Percentiles rank a stretch among this genome's conserved stretches.
These are phyloP conservation scores for Gymnoscelis rufifasciata DNA, from an alignment of 2,888 invertebrate genomes.

Conservation along the genomic window DNA sequence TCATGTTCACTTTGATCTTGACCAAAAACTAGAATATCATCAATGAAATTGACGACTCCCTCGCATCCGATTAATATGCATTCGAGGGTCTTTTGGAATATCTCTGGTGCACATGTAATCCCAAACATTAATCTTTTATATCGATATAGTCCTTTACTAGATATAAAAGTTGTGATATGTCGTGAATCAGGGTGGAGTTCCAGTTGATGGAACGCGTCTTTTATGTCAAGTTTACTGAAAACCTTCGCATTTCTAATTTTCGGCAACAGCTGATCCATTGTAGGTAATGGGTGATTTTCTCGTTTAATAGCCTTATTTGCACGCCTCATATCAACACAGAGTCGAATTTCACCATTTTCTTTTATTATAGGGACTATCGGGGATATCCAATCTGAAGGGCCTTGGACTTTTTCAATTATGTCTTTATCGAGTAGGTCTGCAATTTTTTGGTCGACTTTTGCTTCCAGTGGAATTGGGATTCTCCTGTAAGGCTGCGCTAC, in stretches of 20 bases:
- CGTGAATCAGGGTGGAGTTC: slow-evolving; percentile 10
- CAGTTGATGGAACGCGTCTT: no score
- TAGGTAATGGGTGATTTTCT: slow-evolving; percentile 35
- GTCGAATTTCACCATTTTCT: slow-evolving; percentile 25
- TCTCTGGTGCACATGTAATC: slow-evolving; percentile 15
- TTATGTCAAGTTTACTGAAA: slow-evolving; percentile 19
- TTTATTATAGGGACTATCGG: slow-evolving; percentile 32
- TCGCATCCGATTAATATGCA: background rate
- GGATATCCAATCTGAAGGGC: slow-evolving; percentile 29
- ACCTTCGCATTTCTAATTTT: slow-evolving; percentile 10
- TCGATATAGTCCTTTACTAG: background rate
- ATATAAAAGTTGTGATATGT: slow-evolving; percentile 8
- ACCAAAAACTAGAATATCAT: no score
- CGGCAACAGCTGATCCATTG: slow-evolving; percentile 30
- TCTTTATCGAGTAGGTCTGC: slow-evolving; percentile 22
- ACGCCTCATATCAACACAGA: slow-evolving; percentile 37
- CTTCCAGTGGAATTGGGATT: slow-evolving; percentile 18
- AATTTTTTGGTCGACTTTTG: slow-evolving; percentile 23
- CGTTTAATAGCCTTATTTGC: slow-evolving; percentile 30
- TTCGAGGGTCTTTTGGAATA: background rate
- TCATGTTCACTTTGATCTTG: no score
- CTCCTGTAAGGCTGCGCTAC: no score
- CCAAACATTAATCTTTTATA: slow-evolving; percentile 19
- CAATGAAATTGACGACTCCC: no score
- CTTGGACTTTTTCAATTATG: slow-evolving; percentile 28